Conservation (phyloP, 1,140 invertebrate genomes). For the Pogonomyrmex californicus region DNA sequence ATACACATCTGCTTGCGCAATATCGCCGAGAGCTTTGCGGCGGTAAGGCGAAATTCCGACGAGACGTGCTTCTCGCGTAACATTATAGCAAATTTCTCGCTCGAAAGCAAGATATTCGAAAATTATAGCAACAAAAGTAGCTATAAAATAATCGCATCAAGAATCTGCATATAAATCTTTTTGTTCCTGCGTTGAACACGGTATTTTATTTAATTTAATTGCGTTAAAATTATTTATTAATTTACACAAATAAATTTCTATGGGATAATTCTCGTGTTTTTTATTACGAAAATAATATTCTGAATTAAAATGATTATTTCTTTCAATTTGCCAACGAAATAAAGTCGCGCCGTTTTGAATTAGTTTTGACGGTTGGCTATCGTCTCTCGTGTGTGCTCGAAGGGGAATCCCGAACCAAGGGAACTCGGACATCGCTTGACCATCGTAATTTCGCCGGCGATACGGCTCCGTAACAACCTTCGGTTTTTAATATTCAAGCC, state of each 20-base stretch:
- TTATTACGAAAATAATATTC: background rate
- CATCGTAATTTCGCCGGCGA: constrained; percentile 45
- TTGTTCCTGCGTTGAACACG: background rate
- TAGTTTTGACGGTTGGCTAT: constrained; percentile 21
- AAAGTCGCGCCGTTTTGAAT: constrained; percentile 6
- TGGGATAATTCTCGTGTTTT: background rate
- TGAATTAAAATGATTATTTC: background rate
- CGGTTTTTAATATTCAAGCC: constrained; percentile 57
- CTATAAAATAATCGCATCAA: background rate
- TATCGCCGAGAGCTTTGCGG: constrained; percentile 30
- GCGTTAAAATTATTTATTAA: background rate
- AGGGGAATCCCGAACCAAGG: background rate
- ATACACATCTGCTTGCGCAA: constrained; percentile 46
- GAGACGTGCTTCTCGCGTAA: constrained; percentile 1
- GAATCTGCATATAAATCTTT: constrained; percentile 3
- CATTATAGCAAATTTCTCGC: constrained; percentile 42
- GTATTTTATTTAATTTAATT: background rate
- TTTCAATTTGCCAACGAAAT: background rate
- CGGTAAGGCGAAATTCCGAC: constrained; percentile 42
- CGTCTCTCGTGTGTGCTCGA: background rate
- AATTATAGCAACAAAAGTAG: background rate
- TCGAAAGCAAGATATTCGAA: background rate
- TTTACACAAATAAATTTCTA: background rate
- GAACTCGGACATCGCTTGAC: constrained; percentile 35
- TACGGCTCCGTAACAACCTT: constrained; percentile 19